Conservation (phyloP, 1,140 invertebrate species). For the Bombus sylvicola region DNA sequence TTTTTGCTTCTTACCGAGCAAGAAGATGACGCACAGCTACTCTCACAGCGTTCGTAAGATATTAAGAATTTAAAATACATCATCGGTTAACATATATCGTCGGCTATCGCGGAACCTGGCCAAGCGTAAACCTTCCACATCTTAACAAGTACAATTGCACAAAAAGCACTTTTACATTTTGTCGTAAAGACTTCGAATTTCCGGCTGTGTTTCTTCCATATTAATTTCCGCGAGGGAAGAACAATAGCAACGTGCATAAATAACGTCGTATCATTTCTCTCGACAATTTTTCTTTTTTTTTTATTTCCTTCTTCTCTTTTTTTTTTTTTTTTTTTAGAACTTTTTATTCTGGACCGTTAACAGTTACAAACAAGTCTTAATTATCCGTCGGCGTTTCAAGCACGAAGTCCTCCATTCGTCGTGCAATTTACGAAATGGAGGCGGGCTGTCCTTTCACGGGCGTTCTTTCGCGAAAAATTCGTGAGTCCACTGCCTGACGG, state of each 20-base stretch:
- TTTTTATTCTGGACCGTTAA: not conserved
- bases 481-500: not conserved
- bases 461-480: not conserved
- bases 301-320: not conserved
- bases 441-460: not conserved
- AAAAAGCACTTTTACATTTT: not conserved
- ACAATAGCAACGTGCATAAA: not conserved
- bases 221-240: not conserved
- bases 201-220: not conserved
- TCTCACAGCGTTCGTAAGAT: not conserved
- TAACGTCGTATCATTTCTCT: not conserved
- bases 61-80: not conserved
- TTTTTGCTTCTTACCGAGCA: not conserved
- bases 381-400: slow-evolving; percentile 1
- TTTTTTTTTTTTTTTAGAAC: too few species aligned
- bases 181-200: not conserved
- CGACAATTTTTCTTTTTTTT: not conserved
- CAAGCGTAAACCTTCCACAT: not conserved
- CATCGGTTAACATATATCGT: not conserved
- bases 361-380: slow-evolving; percentile 3
- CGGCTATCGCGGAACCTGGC: not conserved
- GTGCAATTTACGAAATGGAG: slow-evolving; percentile 44
- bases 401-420: not conserved
- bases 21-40: not conserved
- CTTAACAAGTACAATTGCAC: not conserved